phyloP scores from a whole-genome alignment of 2,888 invertebrate genomes.

The Lepidocyrtoides sp. region DNA sequence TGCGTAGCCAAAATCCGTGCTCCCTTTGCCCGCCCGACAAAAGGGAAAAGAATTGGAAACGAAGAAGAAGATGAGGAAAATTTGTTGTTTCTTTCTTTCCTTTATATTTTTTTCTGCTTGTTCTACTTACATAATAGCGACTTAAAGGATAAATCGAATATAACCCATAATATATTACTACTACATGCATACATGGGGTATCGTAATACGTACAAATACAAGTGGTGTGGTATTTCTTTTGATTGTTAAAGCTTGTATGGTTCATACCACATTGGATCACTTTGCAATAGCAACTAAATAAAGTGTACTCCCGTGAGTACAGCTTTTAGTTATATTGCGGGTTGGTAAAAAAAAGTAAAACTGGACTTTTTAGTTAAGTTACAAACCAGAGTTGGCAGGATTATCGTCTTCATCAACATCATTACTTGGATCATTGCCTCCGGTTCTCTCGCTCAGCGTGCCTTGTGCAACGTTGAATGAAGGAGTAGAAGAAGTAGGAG shows the following conservation, averaged over 20 bases:
- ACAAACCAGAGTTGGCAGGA: constrained; percentile 78
- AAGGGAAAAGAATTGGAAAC: constrained; percentile 42
- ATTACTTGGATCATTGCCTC: constrained; percentile 79
- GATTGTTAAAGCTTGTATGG: constrained; percentile 27
- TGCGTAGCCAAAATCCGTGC: constrained; percentile 64
- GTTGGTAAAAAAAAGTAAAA: constrained; percentile 18
- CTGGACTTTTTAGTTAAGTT: constrained; percentile 75
- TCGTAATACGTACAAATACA: constrained; percentile 27
- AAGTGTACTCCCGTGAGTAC: constrained; percentile 33
- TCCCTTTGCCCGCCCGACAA: background rate
- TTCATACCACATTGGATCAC: background rate
- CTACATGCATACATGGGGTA: too few species aligned
- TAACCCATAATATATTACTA: constrained; percentile 64
- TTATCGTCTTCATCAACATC: constrained; percentile 79
- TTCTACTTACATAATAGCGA: constrained; percentile 60
- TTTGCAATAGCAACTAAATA: constrained; percentile 52
- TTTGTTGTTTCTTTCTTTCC: constrained; percentile 66
- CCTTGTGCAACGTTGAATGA: constrained; percentile 4
- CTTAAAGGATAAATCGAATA: constrained; percentile 61
- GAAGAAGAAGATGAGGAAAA: constrained; percentile 60
- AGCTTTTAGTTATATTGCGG: constrained; percentile 8
- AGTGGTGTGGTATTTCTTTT: constrained; percentile 38
- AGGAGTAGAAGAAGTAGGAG: constrained; percentile 27
- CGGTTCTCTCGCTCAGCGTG: constrained; percentile 49
- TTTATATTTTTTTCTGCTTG: constrained; percentile 25